Evolutionary conservation across 2,113 vertebrate genomes (phyloP).

Genomic region (Phyllopteryx taeniolatus): DNA sequence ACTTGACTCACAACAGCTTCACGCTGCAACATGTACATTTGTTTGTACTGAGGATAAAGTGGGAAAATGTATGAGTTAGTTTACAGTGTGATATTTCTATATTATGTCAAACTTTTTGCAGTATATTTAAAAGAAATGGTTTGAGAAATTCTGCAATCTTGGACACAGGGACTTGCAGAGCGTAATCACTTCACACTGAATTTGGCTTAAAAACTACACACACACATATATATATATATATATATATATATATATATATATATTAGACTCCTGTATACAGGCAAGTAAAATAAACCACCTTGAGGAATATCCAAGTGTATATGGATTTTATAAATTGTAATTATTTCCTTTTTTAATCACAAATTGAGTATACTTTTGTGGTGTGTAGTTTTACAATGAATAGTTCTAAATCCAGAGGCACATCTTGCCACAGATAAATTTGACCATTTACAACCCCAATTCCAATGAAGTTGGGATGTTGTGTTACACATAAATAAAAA

Average conservation of each 20-base stretch:
- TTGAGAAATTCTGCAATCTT: slow-evolving; percentile 21
- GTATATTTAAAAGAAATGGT: slow-evolving; percentile 58
- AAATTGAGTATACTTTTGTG: not conserved
- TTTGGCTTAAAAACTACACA: slow-evolving; percentile 35
- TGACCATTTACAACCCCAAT: not conserved
- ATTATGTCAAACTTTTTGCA: slow-evolving; percentile 61
- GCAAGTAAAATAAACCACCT: slow-evolving; percentile 66
- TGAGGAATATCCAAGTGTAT: slow-evolving; percentile 30
- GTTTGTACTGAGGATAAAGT: slow-evolving; percentile 40
- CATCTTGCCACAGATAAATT: not conserved
- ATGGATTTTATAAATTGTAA: slow-evolving; percentile 20
- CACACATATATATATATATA: slow-evolving; percentile 9
- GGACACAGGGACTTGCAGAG: slow-evolving; percentile 12
- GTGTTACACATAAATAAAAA: too few relatives aligned
- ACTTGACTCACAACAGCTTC: slow-evolving; percentile 43
- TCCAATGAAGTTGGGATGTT: too few relatives aligned
- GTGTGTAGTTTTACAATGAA: not conserved
- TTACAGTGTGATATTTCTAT: slow-evolving; percentile 56
- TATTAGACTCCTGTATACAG: slow-evolving; percentile 65
- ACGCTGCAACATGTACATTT: slow-evolving; percentile 33
- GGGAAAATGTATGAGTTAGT: slow-evolving; percentile 46
- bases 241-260: too few relatives aligned
- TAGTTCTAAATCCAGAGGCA: not conserved
- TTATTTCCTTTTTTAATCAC: not conserved
- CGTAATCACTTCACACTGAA: slow-evolving; percentile 22